Percentiles rank a stretch among this genome's conserved stretches.
These are phyloP conservation scores for Excalfactoria chinensis DNA, from an alignment of 2,113 vertebrate species.

Conservation along the genomic window DNA sequence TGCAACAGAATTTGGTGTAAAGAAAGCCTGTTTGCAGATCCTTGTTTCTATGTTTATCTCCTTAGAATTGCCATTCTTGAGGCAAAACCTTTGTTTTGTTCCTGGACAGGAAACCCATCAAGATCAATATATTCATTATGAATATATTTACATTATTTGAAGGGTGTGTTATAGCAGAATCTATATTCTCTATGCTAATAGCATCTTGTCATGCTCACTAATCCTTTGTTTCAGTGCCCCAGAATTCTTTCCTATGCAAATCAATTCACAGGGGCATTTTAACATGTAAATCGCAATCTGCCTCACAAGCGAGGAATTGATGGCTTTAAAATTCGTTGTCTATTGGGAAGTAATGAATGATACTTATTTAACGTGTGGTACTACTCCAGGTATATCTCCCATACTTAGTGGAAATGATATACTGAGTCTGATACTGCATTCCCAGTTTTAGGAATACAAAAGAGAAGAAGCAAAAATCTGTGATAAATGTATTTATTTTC, in stretches of 20 bases:
- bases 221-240: conserved; percentile 74
- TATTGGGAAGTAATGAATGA: conserved; percentile 65
- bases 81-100: background rate
- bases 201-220: conserved; percentile 53
- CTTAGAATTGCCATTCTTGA: background rate
- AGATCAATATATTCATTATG: conserved; percentile 47
- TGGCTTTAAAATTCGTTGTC: conserved; percentile 73
- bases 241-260: conserved; percentile 78
- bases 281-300: conserved; percentile 79
- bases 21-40: background rate
- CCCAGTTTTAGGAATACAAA: background rate
- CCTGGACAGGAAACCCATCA: background rate
- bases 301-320: conserved; percentile 64
- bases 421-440: background rate
- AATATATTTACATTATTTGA: conserved; percentile 53
- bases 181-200: conserved; percentile 68
- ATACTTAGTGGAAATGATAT: background rate
- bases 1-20: background rate
- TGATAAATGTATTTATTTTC: background rate
- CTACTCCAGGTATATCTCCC: conserved; percentile 22
- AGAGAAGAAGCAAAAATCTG: background rate
- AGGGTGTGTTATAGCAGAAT: conserved; percentile 35
- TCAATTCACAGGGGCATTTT: conserved; percentile 73
- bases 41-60: background rate
- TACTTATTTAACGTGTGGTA: conserved; percentile 60